These are phyloP conservation scores for Arctocebus calabarensis DNA, from an alignment of 2,797 vertebrate genomes.

Conservation along the genomic window DNA sequence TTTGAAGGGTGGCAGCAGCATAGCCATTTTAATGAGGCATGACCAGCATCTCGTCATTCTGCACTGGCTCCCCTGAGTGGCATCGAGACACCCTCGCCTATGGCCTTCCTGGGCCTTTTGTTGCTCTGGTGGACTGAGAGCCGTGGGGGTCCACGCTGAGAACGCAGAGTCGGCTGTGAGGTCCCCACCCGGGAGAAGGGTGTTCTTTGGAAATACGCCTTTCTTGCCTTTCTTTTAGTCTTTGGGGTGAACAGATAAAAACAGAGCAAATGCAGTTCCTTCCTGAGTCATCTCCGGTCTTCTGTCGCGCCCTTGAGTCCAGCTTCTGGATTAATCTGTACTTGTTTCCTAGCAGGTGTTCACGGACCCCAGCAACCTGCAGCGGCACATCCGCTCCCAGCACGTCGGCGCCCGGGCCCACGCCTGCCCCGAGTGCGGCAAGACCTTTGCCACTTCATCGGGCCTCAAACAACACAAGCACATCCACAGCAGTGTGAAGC, in stretches of 20 bases:
- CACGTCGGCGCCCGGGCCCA: conserved; percentile 98
- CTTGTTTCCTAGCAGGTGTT: conserved; percentile 99
- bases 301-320: conserved; percentile 76
- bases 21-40: not conserved
- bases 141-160: not conserved
- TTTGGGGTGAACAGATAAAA: not conserved
- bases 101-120: not conserved
- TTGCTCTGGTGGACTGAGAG: not conserved
- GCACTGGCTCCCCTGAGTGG: not conserved
- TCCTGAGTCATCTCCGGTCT: conserved; percentile 71
- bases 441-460: conserved; percentile 99
- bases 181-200: not conserved
- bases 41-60: not conserved
- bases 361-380: conserved; percentile 99
- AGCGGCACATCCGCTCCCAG: conserved; percentile 99
- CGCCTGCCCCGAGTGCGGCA: conserved; percentile 99
- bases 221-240: not conserved
- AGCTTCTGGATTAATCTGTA: conserved; percentile 91
- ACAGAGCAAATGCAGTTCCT: conserved; percentile 7
- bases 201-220: not conserved
- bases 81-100: not conserved
- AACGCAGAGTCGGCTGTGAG: not conserved
- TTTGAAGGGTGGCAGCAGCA: not conserved
- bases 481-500: conserved; percentile 99
- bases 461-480: conserved; percentile 99